These are phyloP conservation scores for Linyphia triangularis DNA, from an alignment of 2,888 invertebrate genomes.

Conservation along the genomic window DNA sequence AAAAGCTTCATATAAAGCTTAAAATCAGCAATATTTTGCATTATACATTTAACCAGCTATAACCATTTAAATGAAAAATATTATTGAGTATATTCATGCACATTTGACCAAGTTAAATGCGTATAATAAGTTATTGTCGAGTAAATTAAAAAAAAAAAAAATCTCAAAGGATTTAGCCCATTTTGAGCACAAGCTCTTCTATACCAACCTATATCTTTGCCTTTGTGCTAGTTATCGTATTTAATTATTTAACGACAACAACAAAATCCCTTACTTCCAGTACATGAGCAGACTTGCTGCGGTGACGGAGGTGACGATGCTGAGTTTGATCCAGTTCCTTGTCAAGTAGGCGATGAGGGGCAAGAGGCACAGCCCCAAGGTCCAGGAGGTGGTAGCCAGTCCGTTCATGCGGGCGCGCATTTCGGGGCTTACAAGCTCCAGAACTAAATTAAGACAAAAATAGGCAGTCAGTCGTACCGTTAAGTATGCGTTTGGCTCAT, in stretches of 20 bases:
- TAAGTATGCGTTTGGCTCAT: no score
- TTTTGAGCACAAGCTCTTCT: not conserved
- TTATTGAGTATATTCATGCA: no score
- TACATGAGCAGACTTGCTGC: not conserved
- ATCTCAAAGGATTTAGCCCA: not conserved
- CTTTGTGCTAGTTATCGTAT: not conserved
- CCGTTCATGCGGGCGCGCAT: slow-evolving; percentile 81
- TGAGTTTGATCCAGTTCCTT: slow-evolving; percentile 75
- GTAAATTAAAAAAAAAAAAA: not conserved
- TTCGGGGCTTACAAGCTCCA: slow-evolving; percentile 71
- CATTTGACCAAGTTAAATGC: not conserved
- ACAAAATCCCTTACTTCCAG: not conserved
- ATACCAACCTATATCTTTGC: not conserved
- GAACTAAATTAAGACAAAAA: no score
- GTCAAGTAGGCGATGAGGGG: slow-evolving; percentile 78
- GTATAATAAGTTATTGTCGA: not conserved
- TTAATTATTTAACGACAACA: not conserved
- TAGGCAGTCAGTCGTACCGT: no score
- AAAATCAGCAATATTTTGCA: no score
- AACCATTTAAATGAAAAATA: no score
- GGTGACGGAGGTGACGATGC: not conserved
- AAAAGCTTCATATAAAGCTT: no score
- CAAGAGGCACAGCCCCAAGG: slow-evolving; percentile 78
- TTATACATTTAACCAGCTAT: no score
- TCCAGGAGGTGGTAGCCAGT: slow-evolving; percentile 73